phyloP scores from a whole-genome alignment of 1,140 invertebrate genomes.

The Lucilia sericata region DNA sequence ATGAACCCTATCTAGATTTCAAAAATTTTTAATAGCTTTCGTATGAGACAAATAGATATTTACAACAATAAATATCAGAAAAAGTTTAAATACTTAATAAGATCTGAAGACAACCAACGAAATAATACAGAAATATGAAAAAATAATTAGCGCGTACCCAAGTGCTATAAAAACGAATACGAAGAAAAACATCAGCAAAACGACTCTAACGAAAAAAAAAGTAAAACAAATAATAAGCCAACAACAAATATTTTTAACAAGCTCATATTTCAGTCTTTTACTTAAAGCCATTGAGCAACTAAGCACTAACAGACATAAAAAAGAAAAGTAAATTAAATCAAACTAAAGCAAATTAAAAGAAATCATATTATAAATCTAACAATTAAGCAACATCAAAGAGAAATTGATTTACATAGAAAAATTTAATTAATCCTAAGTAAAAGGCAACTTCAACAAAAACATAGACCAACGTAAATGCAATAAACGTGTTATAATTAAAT shows the following conservation, averaged over 20 bases:
- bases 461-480: not conserved
- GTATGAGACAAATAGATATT: too few relatives aligned
- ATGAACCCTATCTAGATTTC: too few relatives aligned
- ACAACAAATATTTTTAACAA: conserved; percentile 4
- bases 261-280: conserved; percentile 26
- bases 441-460: not conserved
- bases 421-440: not conserved
- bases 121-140: not conserved
- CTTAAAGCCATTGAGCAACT: not conserved
- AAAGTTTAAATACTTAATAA: not conserved
- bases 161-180: not conserved
- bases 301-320: not conserved
- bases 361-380: not conserved
- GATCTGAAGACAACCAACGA: conserved; percentile 1
- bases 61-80: too few relatives aligned
- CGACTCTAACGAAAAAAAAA: conserved; percentile 10
- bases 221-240: not conserved
- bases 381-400: not conserved
- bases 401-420: not conserved
- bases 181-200: not conserved
- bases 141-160: conserved; percentile 22
- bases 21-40: too few relatives aligned
- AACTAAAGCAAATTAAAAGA: not conserved
- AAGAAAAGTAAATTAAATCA: not conserved
- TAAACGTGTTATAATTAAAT: not conserved